These are phyloP conservation scores for Eupithecia exiguata DNA, from an alignment of 2,888 invertebrate species.

Conservation along the genomic window DNA sequence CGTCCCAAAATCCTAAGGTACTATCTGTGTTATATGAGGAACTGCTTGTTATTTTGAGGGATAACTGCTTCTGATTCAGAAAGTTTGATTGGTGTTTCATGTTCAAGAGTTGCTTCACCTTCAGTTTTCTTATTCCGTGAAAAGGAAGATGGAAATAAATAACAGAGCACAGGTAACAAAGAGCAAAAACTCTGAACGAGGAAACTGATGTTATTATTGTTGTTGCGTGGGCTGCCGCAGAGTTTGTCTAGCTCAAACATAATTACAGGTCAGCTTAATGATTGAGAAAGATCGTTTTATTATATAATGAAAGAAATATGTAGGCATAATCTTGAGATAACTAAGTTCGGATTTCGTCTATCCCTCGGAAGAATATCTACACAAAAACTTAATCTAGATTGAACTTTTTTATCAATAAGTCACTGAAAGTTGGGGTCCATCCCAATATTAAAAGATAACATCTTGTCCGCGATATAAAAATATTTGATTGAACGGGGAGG, in stretches of 20 bases:
- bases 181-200: constrained; percentile 43
- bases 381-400: constrained; percentile 1
- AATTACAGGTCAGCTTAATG: constrained; percentile 13
- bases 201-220: constrained; percentile 39
- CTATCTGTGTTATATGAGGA: neutral
- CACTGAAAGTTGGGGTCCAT: constrained; percentile 28
- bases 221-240: constrained; percentile 27
- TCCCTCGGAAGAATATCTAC: neutral
- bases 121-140: constrained; percentile 25
- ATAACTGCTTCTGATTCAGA: neutral
- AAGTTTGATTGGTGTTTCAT: neutral
- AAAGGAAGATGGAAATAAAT: constrained; percentile 57
- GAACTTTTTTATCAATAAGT: constrained; percentile 1
- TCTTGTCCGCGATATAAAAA: constrained; percentile 63
- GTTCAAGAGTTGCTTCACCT: neutral
- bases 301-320: neutral
- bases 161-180: constrained; percentile 47
- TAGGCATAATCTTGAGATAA: neutral
- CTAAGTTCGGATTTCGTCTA: neutral
- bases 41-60: neutral
- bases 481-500: constrained; percentile 66
- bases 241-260: constrained; percentile 23
- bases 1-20: neutral
- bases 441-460: constrained; percentile 73
- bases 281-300: neutral